phyloP scores from a whole-genome alignment of 1,140 invertebrate species.

The Potamilus streckersoni region DNA sequence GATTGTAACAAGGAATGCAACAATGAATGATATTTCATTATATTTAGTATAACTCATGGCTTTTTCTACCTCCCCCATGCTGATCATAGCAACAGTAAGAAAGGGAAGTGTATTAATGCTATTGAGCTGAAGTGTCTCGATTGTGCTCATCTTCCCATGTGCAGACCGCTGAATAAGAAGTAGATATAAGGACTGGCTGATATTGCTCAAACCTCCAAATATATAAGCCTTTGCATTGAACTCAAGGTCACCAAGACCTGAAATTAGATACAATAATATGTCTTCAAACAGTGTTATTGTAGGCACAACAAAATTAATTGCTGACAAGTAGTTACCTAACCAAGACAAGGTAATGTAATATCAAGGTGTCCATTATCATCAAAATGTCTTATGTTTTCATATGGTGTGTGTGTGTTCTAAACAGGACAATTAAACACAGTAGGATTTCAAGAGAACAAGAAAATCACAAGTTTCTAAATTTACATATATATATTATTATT shows the following conservation, averaged over 20 bases:
- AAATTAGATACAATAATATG: constrained; percentile 27
- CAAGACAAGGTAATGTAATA: no score
- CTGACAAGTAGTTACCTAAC: neutral
- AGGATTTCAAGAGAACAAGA: no score
- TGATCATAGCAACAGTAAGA: constrained; percentile 52
- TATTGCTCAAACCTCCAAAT: constrained; percentile 68
- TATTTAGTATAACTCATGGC: constrained; percentile 36
- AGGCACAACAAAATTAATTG: neutral
- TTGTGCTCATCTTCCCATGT: constrained; percentile 59
- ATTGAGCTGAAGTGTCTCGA: constrained; percentile 68
- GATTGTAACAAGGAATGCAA: constrained; percentile 64
- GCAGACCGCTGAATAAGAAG: constrained; percentile 68
- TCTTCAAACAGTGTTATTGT: neutral
- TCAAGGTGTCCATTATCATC: no score
- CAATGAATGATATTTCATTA: constrained; percentile 54
- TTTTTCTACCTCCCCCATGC: constrained; percentile 54
- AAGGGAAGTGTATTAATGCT: constrained; percentile 69
- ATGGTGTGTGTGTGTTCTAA: no score
- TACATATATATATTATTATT: no score
- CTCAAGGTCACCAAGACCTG: constrained; percentile 70
- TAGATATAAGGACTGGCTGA: constrained; percentile 70
- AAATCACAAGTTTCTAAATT: no score
- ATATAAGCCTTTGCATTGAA: constrained; percentile 68
- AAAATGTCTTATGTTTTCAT: no score
- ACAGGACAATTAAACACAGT: no score